Evolutionary conservation across 2,888 invertebrate species (phyloP).

Genomic region (Amphipyra tragopoginis): DNA sequence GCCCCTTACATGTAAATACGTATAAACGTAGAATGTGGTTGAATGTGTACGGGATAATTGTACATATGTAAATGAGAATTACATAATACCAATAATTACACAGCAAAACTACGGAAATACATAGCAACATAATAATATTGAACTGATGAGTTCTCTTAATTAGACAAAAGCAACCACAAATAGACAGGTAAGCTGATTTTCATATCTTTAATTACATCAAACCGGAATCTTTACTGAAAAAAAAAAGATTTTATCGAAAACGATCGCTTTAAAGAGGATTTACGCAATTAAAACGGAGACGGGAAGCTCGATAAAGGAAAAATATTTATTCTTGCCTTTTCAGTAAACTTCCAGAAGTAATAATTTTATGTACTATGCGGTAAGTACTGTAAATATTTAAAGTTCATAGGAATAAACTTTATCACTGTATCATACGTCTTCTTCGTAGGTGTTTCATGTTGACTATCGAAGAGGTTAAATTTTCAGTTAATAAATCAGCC

Average conservation of each 20-base stretch:
- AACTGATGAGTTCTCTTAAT: slow-evolving; percentile 48
- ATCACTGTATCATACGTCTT: slow-evolving; percentile 7
- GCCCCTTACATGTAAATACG: too few species aligned
- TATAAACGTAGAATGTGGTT: too few species aligned
- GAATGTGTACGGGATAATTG: too few species aligned
- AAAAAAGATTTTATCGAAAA: slow-evolving; percentile 77
- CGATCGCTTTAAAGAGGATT: slow-evolving; percentile 81
- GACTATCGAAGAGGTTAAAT: too few species aligned
- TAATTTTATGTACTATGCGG: slow-evolving; percentile 42
- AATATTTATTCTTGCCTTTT: slow-evolving; percentile 73
- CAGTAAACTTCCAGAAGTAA: slow-evolving; percentile 66
- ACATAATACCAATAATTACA: slow-evolving; percentile 4
- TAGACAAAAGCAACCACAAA: slow-evolving; percentile 63
- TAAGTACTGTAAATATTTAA: slow-evolving; percentile 39
- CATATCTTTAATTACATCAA: slow-evolving; percentile 74
- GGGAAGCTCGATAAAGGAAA: slow-evolving; percentile 69
- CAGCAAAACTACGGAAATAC: slow-evolving; percentile 5
- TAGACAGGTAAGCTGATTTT: slow-evolving; percentile 73
- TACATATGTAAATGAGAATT: too few species aligned
- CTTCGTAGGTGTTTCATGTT: not conserved
- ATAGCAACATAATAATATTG: slow-evolving; percentile 3
- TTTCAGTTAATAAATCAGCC: too few species aligned
- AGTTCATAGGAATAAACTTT: slow-evolving; percentile 16
- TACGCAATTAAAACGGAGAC: slow-evolving; percentile 82
- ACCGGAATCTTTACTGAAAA: slow-evolving; percentile 68